Evolutionary conservation across 2,888 invertebrate genomes (phyloP), one percentile per base, ranked within the genome.

Genomic region (Troides helena): DNA sequence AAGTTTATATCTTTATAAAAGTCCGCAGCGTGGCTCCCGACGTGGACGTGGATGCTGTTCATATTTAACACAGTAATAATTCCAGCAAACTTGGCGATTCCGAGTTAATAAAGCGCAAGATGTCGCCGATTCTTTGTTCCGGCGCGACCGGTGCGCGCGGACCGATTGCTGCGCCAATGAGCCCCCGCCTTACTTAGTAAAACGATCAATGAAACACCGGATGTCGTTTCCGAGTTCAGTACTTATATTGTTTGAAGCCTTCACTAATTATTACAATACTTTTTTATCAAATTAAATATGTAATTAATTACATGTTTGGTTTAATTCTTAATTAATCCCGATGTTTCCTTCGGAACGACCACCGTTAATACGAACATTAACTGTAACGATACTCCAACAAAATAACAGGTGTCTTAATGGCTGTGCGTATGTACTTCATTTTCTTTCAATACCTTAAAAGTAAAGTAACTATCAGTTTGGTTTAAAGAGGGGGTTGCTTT

Each of bases 121-220:
- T 86, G 87, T 85, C 81, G 85, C 78, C 81, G 84, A 85, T 87
- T 86, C 83, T 85, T 83, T 84, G 85, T 85, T 85, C 81, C 77
- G 46, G 46, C 4, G 46, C 21, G 30, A 30, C 30, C 30, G 81
- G 77, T 79, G 80, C 81, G 83, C 79, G 81, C 84, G 82, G 82
- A 84, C 84, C 84, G 86, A 88, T 87, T 85, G 87, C 85, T 85
- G 85, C 82, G 79, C 83, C 85, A 87, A 87, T 88, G 87, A 86
- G 86, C 84, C 82, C 78, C 80, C 75, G 80, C 78, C 78, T 85
- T 86, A 81, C 78, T 85, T 86, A 81, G 82, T 84, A 83, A 81
- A 82, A 81, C 74, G 74, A 75, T 76, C 76, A 75, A 75, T 72
- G 77, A 75, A 76, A 76, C 74, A 74, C 43, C 58, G 58, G 43